phyloP scores from a whole-genome alignment of 1,140 invertebrate species.

The Drosophila sulfurigaster region DNA sequence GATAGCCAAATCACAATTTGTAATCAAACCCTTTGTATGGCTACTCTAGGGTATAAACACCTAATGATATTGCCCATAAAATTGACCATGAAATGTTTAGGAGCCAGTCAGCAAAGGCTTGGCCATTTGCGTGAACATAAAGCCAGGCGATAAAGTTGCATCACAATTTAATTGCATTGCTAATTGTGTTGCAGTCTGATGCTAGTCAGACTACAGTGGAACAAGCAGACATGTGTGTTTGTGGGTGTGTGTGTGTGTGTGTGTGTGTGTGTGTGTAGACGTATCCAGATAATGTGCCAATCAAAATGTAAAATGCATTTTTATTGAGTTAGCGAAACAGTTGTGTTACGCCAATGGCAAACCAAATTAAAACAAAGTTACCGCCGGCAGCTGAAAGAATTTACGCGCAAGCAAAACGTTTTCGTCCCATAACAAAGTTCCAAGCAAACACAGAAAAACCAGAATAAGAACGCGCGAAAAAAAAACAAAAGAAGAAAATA shows the following conservation, averaged over 20 bases:
- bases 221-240: not conserved
- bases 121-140: constrained; percentile 29
- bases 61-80: constrained; percentile 41
- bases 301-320: constrained; percentile 76
- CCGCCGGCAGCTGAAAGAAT: constrained; percentile 36
- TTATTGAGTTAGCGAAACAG: constrained; percentile 70
- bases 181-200: constrained; percentile 24
- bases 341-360: constrained; percentile 47
- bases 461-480: not conserved
- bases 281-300: constrained; percentile 57
- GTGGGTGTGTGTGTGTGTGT: constrained; percentile 3
- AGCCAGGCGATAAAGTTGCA: constrained; percentile 41
- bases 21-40: too few species aligned
- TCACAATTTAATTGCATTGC: constrained; percentile 36
- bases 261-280: constrained; percentile 13
- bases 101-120: constrained; percentile 10
- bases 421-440: constrained; percentile 22
- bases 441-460: not conserved
- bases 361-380: constrained; percentile 77
- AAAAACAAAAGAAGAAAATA: not conserved
- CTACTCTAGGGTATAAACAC: constrained; percentile 1
- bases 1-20: too few species aligned
- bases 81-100: constrained; percentile 26
- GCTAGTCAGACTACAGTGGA: constrained; percentile 15
- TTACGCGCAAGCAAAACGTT: constrained; percentile 31